Base-by-base conservation (phyloP, 2,113 vertebrate species). In the Mobula hypostoma region DNA sequence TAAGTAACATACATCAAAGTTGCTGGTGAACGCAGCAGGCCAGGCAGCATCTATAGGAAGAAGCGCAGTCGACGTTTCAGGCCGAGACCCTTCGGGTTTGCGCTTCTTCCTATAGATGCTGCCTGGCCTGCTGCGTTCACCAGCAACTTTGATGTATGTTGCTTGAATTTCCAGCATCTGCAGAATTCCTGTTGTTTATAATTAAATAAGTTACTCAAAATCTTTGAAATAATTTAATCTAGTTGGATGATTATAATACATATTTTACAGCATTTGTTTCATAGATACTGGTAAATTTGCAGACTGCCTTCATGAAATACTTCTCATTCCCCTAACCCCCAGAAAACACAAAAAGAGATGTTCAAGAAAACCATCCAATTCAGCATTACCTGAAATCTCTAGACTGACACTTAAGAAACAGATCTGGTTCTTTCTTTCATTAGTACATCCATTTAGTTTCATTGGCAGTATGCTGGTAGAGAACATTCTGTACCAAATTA, bases 401-500 rank as follows among this genome's bases (percentile, higher is more conserved):
- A 72, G 12, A 74, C 9, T 93, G 91, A 93, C 36, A 74, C 32
- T 27, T 48, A 70, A 92, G 63, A 92, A 40, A 72, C 7, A 92
- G 19, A 56, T 7, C 48, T 56, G 83, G 2, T 12, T 6, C 68
- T 88, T 70, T 72, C 68, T 93, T 40, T 93, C 68, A 56, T 74
- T 74, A 56, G 24, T 88, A 48, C 70, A 27, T 40, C 40, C 91
- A 93, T 74, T 72, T 74, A 74, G 70, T 56, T 93, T 74, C 24
- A 93, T 56, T 76, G 70, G 36, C 91, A 48, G 40, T 48, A 27
- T 74, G 70, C 40, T 76, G 68, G 36, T 48, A 11, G 68, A 74
- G 91, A 93, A 93, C 91, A 93, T 72, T 72, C 56, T 32, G 68
- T 93, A 56, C 91, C 19, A 15, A 56, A 29, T 93, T 74, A 93